Base-by-base conservation (phyloP, 2,797 vertebrate species). In the Esox lucius region DNA sequence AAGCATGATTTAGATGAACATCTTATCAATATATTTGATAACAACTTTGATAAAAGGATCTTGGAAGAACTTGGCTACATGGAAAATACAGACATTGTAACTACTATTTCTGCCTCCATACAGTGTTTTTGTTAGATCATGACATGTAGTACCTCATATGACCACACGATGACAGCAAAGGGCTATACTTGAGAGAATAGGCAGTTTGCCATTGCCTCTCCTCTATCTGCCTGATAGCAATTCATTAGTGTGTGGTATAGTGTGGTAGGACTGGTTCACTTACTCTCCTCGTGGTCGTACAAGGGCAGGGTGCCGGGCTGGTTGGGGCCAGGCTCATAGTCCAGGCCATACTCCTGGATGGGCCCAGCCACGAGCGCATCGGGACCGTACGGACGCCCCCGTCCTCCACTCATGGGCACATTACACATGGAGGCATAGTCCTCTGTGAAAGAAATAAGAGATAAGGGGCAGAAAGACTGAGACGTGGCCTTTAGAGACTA, bases 381-480 rank as follows among this genome's bases (percentile, higher is more conserved):
- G 0, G 80, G 94, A 46, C 97, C 96, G 1, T 98, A 98, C 0
- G 95, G 89, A 73, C 82, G 90, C 31, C 87, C 56, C 11, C 4
- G 89, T 51, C 88, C 92, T 9, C 90, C 93, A 1, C 91, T 85
- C 56, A 94, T 48, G 0, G 93, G 95, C 83, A 97, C 91, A 87
- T 99, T 99, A 85, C 98, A 99, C 91, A 99, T 95, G 85, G 92
- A 88, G 59, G 95, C 96, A 33, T 96, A 98, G 89, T 96, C 95
- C 68, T 93, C 97, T 98, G 84, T 4, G 76, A 73, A 0, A 64
- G 46, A 68, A 46, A 46, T 11, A 46, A 46, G 70, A 71, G 39
- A 70, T 51, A 66, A 26, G 33, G n/a, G 0, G n/a, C 12, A 67
- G 1, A 56, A 39, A 1, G 42, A 56, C 26, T 35, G 33, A 68